Evolutionary conservation across 1,140 invertebrate species (phyloP).

Genomic region (Andricus grossulariae): DNA sequence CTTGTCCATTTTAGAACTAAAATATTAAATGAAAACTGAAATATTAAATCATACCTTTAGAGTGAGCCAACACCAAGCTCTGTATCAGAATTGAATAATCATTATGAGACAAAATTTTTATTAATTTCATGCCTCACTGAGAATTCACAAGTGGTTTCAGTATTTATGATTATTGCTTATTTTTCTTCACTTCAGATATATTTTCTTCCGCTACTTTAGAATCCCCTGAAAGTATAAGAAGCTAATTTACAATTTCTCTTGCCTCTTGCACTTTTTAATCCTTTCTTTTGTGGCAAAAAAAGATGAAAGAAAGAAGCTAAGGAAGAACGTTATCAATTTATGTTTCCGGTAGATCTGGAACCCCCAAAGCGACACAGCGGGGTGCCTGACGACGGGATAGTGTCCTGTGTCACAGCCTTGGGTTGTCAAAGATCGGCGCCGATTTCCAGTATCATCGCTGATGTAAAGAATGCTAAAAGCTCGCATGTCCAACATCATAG

Average conservation of each 20-base stretch:
- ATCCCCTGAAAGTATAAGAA: not conserved
- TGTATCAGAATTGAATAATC: too few relatives aligned
- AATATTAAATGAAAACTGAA: too few relatives aligned
- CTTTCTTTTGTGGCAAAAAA: not conserved
- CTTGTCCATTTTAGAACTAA: not conserved
- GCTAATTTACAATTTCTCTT: slow-evolving; percentile 18
- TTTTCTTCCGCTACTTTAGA: not conserved
- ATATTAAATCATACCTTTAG: too few relatives aligned
- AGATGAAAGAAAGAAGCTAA: slow-evolving; percentile 9
- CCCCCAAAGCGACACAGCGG: slow-evolving; percentile 64
- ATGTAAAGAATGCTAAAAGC: slow-evolving; percentile 66
- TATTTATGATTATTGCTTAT: not conserved
- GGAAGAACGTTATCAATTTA: slow-evolving; percentile 25
- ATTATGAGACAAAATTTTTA: too few relatives aligned
- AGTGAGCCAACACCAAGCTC: too few relatives aligned
- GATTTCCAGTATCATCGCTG: slow-evolving; percentile 68
- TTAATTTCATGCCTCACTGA: too few relatives aligned
- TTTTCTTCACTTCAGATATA: not conserved
- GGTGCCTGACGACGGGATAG: slow-evolving; percentile 66
- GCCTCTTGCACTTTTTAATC: slow-evolving; percentile 39
- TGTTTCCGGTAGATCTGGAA: slow-evolving; percentile 64
- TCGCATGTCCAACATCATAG: slow-evolving; percentile 59
- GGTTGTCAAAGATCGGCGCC: slow-evolving; percentile 67
- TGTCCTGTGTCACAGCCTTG: slow-evolving; percentile 72
- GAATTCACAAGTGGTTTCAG: too few relatives aligned